phyloP scores from a whole-genome alignment of 2,888 invertebrate genomes.

The Andrena hattorfiana region DNA sequence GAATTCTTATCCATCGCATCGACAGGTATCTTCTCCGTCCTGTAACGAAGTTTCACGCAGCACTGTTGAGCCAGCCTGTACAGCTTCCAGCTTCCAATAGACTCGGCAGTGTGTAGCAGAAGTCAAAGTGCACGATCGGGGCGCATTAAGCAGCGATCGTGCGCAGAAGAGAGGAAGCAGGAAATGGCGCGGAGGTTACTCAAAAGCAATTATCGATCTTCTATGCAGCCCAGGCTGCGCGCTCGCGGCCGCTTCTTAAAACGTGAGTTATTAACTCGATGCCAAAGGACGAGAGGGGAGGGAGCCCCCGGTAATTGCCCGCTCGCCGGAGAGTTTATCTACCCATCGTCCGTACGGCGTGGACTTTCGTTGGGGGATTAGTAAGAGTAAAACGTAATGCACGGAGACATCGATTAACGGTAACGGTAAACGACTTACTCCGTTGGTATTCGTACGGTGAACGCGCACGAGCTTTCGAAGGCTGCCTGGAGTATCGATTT shows the following conservation, averaged over 20 bases:
- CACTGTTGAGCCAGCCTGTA: not conserved
- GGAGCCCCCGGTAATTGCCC: slow-evolving; percentile 65
- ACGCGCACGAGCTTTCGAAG: slow-evolving; percentile 48
- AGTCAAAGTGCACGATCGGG: slow-evolving; percentile 4
- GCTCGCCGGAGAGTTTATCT: slow-evolving; percentile 65
- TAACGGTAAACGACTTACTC: slow-evolving; percentile 77
- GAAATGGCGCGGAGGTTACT: slow-evolving; percentile 1
- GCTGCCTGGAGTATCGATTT: slow-evolving; percentile 55
- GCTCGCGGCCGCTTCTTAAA: slow-evolving; percentile 51
- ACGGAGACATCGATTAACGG: slow-evolving; percentile 79
- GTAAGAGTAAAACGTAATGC: slow-evolving; percentile 79
- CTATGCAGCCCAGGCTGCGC: slow-evolving; percentile 7
- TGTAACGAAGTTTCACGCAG: not conserved
- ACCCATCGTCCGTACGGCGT: slow-evolving; percentile 32
- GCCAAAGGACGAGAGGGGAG: slow-evolving; percentile 62
- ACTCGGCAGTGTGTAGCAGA: not conserved
- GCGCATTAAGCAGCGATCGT: not conserved
- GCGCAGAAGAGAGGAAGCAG: not conserved
- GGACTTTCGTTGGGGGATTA: slow-evolving; percentile 73
- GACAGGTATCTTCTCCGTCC: no score
- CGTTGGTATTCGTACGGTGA: slow-evolving; percentile 61
- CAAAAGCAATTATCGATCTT: slow-evolving; percentile 50
- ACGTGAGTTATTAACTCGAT: slow-evolving; percentile 67
- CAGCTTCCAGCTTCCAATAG: not conserved
- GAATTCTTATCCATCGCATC: no score